Evolutionary conservation across 1,140 invertebrate species (phyloP).

Genomic region (Thalassaphorura encarpata): DNA sequence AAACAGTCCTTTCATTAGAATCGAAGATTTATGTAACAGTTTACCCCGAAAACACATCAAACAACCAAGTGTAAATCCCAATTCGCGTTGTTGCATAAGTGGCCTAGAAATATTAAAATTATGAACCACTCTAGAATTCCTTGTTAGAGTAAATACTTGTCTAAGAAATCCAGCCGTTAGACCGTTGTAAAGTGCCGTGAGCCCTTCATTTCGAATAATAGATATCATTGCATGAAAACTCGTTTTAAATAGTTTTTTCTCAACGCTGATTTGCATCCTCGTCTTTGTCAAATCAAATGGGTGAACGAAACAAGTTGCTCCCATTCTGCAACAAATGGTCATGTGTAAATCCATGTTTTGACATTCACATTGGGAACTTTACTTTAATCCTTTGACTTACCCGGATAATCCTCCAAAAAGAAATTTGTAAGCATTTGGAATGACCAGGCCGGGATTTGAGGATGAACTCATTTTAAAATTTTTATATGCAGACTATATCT

Average conservation of each 20-base stretch:
- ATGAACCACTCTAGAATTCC: constrained; percentile 54
- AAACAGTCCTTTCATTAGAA: too few species aligned
- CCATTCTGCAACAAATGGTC: constrained; percentile 63
- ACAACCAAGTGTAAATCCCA: constrained; percentile 88
- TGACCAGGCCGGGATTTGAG: too few species aligned
- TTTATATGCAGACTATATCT: too few species aligned
- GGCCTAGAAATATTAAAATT: constrained; percentile 52
- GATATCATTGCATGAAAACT: constrained; percentile 57
- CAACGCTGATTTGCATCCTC: constrained; percentile 90
- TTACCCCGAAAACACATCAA: constrained; percentile 63
- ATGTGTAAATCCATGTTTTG: background rate
- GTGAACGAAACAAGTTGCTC: constrained; percentile 90
- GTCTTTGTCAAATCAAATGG: constrained; percentile 97
- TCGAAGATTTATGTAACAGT: constrained; percentile 15
- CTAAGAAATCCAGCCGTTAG: constrained; percentile 77
- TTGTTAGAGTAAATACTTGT: too few species aligned
- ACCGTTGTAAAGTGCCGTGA: constrained; percentile 79
- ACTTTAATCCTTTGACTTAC: constrained; percentile 51
- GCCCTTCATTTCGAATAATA: constrained; percentile 79
- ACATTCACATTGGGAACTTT: background rate
- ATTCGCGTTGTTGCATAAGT: constrained; percentile 96
- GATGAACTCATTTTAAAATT: too few species aligned
- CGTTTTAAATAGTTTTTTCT: constrained; percentile 61
- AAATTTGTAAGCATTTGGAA: constrained; percentile 34
- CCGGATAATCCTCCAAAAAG: constrained; percentile 46